A percentile compares a stretch with the other conserved stretches of the same genome.
phyloP scores from a whole-genome alignment of 2,888 invertebrate species.

The Psylliodes chrysocephalus region DNA sequence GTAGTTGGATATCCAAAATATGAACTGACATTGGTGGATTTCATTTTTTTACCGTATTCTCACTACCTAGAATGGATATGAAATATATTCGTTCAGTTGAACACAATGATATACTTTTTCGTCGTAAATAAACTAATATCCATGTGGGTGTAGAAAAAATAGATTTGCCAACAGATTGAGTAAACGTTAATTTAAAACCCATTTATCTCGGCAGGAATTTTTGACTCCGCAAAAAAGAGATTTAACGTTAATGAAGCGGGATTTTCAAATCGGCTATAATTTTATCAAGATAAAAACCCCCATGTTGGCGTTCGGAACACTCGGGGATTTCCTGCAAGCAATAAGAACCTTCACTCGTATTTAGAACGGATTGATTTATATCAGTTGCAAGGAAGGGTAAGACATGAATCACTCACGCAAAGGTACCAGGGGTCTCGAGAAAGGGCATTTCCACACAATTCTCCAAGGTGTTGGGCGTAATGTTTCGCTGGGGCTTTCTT shows the following conservation, averaged over 20 bases:
- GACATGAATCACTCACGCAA: conserved; percentile 43
- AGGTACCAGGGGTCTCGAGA: conserved; percentile 9
- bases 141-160: no score
- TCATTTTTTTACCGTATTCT: no score
- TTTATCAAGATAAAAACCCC: conserved; percentile 23
- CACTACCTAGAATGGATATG: no score
- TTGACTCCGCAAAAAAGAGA: not conserved
- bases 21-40: not conserved
- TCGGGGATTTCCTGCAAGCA: conserved; percentile 34
- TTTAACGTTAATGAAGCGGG: conserved; percentile 1
- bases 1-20: no score
- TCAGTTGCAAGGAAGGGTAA: conserved; percentile 33
- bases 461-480: conserved; percentile 42
- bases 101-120: no score
- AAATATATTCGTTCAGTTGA: no score
- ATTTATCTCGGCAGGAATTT: no score
- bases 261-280: conserved; percentile 15
- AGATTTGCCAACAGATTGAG: no score
- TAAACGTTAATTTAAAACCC: no score
- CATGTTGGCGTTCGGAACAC: conserved; percentile 4
- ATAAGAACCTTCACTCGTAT: conserved; percentile 44
- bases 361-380: conserved; percentile 46
- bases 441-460: conserved; percentile 38
- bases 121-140: no score
- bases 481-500: conserved; percentile 33